These are phyloP conservation scores for Psammodynastes pulverulentus DNA, from an alignment of 2,113 vertebrate species.

Conservation along the genomic window DNA sequence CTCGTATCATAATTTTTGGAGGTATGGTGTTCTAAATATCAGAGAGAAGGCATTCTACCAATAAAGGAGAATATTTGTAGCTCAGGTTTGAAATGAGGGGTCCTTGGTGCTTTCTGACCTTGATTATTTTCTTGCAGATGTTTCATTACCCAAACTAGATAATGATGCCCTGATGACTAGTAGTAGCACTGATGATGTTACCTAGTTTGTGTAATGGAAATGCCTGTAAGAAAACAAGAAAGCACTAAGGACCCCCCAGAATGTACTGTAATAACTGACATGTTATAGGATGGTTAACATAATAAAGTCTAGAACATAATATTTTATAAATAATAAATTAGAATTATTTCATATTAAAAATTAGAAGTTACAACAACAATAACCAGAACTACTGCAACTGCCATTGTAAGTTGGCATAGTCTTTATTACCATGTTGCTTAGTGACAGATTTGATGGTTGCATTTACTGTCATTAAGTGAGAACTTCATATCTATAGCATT, in stretches of 20 bases:
- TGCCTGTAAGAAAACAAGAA: background rate
- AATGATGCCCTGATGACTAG: background rate
- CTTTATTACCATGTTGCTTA: background rate
- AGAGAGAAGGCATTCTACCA: background rate
- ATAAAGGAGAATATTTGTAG: background rate
- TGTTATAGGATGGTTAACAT: constrained; percentile 42
- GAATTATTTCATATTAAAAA: constrained; percentile 55
- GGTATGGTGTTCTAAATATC: background rate
- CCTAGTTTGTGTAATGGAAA: background rate
- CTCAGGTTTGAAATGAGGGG: background rate
- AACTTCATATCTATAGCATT: background rate
- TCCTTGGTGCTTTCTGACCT: background rate
- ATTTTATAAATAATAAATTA: constrained; percentile 61
- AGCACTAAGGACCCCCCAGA: background rate
- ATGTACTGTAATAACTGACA: constrained; percentile 11
- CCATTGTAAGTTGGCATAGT: background rate
- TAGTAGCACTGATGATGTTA: background rate
- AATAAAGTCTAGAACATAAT: constrained; percentile 53
- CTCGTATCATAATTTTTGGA: too few species aligned
- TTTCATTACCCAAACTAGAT: background rate
- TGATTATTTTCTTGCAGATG: background rate
- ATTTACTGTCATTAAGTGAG: background rate
- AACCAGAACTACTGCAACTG: background rate
- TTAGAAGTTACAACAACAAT: constrained; percentile 46
- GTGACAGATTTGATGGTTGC: background rate